These are phyloP conservation scores for Phlogophora meticulosa DNA, from an alignment of 2,888 invertebrate species.

Conservation along the genomic window DNA sequence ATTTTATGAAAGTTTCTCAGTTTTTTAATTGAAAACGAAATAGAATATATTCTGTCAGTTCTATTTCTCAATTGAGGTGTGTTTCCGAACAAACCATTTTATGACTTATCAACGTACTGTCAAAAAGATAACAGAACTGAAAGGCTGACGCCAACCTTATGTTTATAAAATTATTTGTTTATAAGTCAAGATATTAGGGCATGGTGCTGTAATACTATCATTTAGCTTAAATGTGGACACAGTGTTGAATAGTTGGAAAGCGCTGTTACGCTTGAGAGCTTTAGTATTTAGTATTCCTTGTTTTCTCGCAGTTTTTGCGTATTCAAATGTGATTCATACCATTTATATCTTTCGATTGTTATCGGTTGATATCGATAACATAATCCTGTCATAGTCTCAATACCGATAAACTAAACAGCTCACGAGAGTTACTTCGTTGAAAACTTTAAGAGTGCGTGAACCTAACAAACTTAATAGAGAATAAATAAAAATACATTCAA, in stretches of 20 bases:
- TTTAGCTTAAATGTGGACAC: not conserved
- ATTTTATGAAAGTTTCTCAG: not conserved
- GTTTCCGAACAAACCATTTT: constrained; percentile 22
- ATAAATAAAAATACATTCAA: not conserved
- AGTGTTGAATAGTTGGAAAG: not conserved
- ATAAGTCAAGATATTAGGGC: not conserved
- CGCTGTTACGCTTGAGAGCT: not conserved
- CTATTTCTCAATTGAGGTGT: not conserved
- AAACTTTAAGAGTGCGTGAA: constrained; percentile 2
- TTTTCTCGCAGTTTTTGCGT: not conserved
- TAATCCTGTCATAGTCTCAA: not conserved
- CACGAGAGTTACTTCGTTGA: not conserved
- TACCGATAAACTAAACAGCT: not conserved
- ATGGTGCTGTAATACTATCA: not conserved
- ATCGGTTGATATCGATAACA: constrained; percentile 20
- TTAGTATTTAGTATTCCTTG: not conserved
- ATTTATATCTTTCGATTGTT: constrained; percentile 1
- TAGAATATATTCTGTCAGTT: not conserved
- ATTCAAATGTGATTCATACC: not conserved
- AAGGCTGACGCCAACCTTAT: not conserved
- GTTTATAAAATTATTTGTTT: constrained; percentile 38
- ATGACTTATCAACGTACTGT: constrained; percentile 19
- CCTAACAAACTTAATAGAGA: not conserved
- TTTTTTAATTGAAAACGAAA: not conserved
- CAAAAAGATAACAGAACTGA: constrained; percentile 16